These are phyloP conservation scores for Philopotamus ludificatus DNA, from an alignment of 1,140 invertebrate species.

Conservation along the genomic window DNA sequence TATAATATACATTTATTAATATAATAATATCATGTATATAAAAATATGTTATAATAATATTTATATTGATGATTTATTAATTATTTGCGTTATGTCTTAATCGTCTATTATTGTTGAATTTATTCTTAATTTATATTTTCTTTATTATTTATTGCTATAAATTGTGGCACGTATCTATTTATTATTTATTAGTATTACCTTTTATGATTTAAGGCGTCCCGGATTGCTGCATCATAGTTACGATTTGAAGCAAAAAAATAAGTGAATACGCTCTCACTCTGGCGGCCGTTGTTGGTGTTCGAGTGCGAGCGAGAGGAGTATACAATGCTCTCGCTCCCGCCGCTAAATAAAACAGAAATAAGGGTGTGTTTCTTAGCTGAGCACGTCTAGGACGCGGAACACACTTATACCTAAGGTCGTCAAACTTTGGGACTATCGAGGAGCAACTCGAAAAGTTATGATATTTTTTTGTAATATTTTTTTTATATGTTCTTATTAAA, in stretches of 20 bases:
- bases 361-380: slow-evolving; percentile 34
- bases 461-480: not conserved
- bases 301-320: slow-evolving; percentile 10
- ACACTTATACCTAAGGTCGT: slow-evolving; percentile 24
- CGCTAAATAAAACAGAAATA: slow-evolving; percentile 32
- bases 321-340: slow-evolving; percentile 28
- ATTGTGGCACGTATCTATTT: slow-evolving; percentile 12
- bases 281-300: not conserved
- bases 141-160: too few species aligned
- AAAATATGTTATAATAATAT: too few species aligned
- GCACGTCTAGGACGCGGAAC: slow-evolving; percentile 32
- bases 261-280: not conserved
- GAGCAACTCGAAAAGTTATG: not conserved
- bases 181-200: slow-evolving; percentile 19
- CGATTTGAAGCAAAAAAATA: slow-evolving; percentile 20
- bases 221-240: slow-evolving; percentile 19
- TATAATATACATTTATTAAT: too few species aligned
- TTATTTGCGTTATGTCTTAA: too few species aligned
- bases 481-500: not conserved
- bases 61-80: too few species aligned
- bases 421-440: slow-evolving; percentile 15
- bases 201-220: slow-evolving; percentile 27
- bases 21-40: too few species aligned
- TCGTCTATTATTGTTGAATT: too few species aligned
- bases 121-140: too few species aligned